These are phyloP conservation scores for Pinctada fucata DNA, from an alignment of 2,888 invertebrate genomes.

Conservation along the genomic window DNA sequence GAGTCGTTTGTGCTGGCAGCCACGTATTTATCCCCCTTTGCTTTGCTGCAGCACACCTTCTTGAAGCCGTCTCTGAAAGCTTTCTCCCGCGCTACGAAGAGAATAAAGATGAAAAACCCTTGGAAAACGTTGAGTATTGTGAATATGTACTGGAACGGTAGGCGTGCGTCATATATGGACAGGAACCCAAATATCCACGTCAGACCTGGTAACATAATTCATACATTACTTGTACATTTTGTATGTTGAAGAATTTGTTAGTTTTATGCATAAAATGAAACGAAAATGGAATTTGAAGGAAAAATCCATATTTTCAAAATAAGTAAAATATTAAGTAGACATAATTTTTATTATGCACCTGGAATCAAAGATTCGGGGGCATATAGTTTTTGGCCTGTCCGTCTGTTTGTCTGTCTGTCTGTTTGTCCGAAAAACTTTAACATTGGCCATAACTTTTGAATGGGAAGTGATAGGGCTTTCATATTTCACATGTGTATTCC, in stretches of 20 bases:
- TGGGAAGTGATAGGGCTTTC: no score
- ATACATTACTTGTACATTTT: no score
- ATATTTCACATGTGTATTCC: no score
- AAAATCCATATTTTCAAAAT: not conserved
- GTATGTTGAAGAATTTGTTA: no score
- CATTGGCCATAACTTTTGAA: no score
- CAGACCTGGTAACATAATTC: conserved; percentile 52
- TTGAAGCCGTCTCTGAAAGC: conserved; percentile 57
- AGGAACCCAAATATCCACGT: conserved; percentile 75
- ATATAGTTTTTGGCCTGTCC: no score
- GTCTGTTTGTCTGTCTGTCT: no score
- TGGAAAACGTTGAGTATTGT: conserved; percentile 70
- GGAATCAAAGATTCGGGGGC: no score
- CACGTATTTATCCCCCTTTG: not conserved
- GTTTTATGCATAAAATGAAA: not conserved
- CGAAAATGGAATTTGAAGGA: not conserved
- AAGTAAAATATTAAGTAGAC: no score
- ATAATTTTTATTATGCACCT: not conserved
- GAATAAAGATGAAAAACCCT: conserved; percentile 68
- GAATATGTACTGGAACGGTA: conserved; percentile 73
- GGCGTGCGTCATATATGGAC: conserved; percentile 64
- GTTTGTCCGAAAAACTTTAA: no score
- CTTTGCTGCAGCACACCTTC: conserved; percentile 47
- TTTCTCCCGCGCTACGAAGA: conserved; percentile 65
- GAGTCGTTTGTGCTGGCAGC: not conserved